Evolutionary conservation across 2,888 invertebrate species (phyloP), one percentile per base, ranked within the genome.

Genomic region (Cenopis cana): DNA sequence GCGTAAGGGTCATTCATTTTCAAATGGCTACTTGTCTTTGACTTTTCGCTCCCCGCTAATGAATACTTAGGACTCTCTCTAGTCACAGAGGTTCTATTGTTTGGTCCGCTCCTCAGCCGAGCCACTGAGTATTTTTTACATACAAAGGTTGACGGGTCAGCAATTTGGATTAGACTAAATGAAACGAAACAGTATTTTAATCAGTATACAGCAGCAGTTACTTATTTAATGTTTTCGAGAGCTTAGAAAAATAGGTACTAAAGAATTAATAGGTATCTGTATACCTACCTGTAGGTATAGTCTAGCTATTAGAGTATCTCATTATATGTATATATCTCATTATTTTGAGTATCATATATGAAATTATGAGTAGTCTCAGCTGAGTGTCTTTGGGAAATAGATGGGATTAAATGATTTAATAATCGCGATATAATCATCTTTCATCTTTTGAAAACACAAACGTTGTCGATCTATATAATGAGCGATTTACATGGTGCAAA

Each of bases 1-100:
- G 52, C 62, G 62, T 62, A 62, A 62, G 52, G 52, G 52, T 20
- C 62, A 50, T 62, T 62, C 50, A 52, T 52, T 62, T 62, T 52
- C 52, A 62, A 62, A 62, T 62, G 52, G 62, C 36, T 52, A 20
- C 52, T 61, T 62, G 62, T 62, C 50, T 62, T 20, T 1, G 52
- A 20, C 18, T 50, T 62, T 62, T 38, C 36, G 49, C 52, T 50
- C n/a, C 36, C 20, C 20, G 50, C 50, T 62, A 33, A 52, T 62
- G 62, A 50, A 18, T 14, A 62, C 33, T 50, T 50, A 50, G n/a
- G 46, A 49, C 61, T 62, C 62, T 62, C 62, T 49, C 29, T 49
- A 20, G 52, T 52, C 52, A 52, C 52, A 52, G 20, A 20, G 8
- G 20, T 36, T 36, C 18, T 12, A 50, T 62, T 62, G 36, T 62